Evolutionary conservation across 2,797 vertebrate genomes (phyloP).

Genomic region (Heterohyrax brucei): DNA sequence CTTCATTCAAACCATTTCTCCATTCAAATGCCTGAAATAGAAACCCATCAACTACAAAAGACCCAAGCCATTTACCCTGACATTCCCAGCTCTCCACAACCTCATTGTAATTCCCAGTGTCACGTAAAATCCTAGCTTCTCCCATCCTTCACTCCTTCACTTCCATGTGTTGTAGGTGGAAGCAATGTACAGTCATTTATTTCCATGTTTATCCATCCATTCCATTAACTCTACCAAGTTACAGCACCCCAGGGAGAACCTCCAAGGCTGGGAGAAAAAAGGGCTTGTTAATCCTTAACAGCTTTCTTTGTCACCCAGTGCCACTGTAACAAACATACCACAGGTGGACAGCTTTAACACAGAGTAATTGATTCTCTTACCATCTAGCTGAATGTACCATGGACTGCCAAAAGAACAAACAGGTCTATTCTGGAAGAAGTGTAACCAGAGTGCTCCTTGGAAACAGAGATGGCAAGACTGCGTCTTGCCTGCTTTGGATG

Average conservation of each 20-base stretch:
- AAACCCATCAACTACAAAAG: background rate
- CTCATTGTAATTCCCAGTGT: background rate
- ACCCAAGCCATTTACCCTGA: background rate
- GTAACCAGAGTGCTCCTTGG: too few relatives aligned
- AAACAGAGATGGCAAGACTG: too few relatives aligned
- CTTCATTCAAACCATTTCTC: background rate
- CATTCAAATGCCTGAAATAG: background rate
- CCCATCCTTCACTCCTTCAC: background rate
- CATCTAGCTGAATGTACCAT: too few relatives aligned
- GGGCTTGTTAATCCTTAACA: constrained; percentile 9
- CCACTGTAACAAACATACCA: too few relatives aligned
- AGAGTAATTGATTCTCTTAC: too few relatives aligned
- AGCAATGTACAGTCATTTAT: background rate
- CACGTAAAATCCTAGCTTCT: background rate
- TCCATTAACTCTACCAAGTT: background rate
- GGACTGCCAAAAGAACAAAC: too few relatives aligned
- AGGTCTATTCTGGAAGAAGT: too few relatives aligned
- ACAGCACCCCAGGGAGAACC: background rate
- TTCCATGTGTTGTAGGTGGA: background rate
- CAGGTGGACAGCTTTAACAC: too few relatives aligned
- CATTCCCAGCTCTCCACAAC: background rate
- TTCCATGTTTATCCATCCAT: background rate
- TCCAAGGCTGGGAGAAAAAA: background rate
- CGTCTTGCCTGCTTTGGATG: too few relatives aligned
- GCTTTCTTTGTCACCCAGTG: background rate